Percentiles rank a stretch among this genome's conserved stretches.
These are phyloP conservation scores for Sciurus niger DNA, from an alignment of 2,113 vertebrate species.

Conservation along the genomic window DNA sequence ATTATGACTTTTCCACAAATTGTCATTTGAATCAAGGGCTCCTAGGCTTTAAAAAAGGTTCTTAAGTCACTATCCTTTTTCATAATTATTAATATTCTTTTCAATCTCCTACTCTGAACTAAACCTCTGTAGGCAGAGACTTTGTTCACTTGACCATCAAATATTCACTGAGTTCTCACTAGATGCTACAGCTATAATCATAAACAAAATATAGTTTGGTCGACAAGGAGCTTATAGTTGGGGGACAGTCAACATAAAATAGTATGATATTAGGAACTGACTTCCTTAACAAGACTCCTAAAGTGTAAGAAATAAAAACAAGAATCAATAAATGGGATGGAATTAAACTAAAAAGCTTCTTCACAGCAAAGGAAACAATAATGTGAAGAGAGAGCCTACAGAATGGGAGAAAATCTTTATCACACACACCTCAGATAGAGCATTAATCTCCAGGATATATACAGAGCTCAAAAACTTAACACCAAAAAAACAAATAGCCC, in stretches of 20 bases:
- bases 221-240: background rate
- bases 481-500: too few species aligned
- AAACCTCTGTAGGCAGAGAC: background rate
- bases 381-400: too few species aligned
- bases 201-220: constrained; percentile 28
- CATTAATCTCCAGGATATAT: too few species aligned
- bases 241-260: background rate
- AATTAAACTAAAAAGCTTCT: too few species aligned
- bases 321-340: too few species aligned
- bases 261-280: too few species aligned
- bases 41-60: background rate
- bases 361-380: too few species aligned
- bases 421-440: too few species aligned
- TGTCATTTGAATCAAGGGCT: constrained; percentile 31
- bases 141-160: constrained; percentile 16
- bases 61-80: constrained; percentile 29
- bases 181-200: background rate
- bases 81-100: constrained; percentile 58
- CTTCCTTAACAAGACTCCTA: too few species aligned
- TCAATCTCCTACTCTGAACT: constrained; percentile 9
- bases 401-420: too few species aligned
- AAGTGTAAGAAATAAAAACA: too few species aligned
- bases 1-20: constrained; percentile 19
- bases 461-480: too few species aligned
- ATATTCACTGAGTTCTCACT: background rate